Conservation (phyloP, 2,113 vertebrate species). For the Eulacestoma nigropectus region DNA sequence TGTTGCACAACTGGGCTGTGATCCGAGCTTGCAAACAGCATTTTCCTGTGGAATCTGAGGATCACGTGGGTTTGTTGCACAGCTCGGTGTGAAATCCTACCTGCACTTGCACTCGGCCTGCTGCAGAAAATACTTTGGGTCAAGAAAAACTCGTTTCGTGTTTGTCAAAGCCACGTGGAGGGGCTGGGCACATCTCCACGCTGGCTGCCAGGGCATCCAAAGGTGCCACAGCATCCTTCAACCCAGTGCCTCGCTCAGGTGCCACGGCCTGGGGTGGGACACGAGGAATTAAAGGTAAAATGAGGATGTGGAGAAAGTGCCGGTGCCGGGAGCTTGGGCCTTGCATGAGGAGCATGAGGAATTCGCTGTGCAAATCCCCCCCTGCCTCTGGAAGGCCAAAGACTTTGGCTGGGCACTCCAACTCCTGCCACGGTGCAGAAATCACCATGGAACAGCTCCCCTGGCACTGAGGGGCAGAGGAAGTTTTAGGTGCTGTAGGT, state of each 20-base stretch:
- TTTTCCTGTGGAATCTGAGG: conserved; percentile 3
- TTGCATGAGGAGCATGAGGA: no score
- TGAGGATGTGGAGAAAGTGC: background rate
- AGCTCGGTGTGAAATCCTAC: background rate
- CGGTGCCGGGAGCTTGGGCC: accelerated
- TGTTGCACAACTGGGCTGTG: background rate
- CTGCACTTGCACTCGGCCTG: background rate
- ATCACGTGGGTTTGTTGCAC: background rate
- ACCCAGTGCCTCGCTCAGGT: background rate
- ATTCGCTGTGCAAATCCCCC: accelerated
- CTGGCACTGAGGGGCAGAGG: background rate
- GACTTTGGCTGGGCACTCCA: no score
- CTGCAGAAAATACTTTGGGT: background rate
- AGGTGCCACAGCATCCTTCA: background rate
- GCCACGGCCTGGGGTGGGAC: background rate
- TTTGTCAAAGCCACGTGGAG: background rate
- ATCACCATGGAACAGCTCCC: background rate
- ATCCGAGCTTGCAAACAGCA: background rate
- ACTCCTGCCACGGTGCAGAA: background rate
- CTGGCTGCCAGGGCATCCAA: background rate
- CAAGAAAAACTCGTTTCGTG: conserved; percentile 23
- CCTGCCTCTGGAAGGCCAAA: no score
- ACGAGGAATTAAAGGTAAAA: background rate
- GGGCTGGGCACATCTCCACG: background rate
- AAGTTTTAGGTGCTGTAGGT: accelerated